Evolutionary conservation across 1,140 invertebrate genomes (phyloP).

Genomic region (Lamellibrachia luymesi): DNA sequence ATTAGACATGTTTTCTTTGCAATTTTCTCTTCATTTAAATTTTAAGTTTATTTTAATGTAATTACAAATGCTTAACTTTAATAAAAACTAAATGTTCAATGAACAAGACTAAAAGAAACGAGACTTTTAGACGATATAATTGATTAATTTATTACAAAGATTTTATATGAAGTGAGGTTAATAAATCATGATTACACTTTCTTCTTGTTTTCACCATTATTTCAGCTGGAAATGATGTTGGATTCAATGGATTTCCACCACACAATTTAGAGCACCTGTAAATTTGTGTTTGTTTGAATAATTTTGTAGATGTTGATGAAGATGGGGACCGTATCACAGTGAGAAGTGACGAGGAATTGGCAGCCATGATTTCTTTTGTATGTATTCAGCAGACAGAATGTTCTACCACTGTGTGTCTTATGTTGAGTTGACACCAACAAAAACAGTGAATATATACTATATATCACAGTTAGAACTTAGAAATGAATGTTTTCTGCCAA

Average conservation of each 20-base stretch:
- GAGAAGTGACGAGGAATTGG: constrained; percentile 53
- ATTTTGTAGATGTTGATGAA: constrained; percentile 39
- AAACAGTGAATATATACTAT: too few species aligned
- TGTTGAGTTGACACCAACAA: background rate
- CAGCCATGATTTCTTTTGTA: constrained; percentile 38
- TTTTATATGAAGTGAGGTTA: background rate
- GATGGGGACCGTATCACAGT: constrained; percentile 55
- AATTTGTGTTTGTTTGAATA: background rate
- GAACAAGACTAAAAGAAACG: background rate
- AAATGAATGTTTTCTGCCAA: too few species aligned
- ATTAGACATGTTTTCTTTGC: background rate
- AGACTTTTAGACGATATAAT: background rate
- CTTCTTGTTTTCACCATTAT: background rate
- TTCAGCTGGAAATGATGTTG: background rate
- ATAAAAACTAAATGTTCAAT: background rate
- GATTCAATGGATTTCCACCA: background rate
- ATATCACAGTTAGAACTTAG: too few species aligned
- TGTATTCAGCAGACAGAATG: background rate
- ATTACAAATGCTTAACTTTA: background rate
- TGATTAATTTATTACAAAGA: background rate
- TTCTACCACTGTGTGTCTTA: background rate
- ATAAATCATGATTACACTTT: background rate
- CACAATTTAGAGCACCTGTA: background rate
- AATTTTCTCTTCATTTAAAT: background rate
- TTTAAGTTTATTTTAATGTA: background rate